Evolutionary conservation across 2,113 vertebrate genomes (phyloP).

Genomic region (Xenopus laevis): DNA sequence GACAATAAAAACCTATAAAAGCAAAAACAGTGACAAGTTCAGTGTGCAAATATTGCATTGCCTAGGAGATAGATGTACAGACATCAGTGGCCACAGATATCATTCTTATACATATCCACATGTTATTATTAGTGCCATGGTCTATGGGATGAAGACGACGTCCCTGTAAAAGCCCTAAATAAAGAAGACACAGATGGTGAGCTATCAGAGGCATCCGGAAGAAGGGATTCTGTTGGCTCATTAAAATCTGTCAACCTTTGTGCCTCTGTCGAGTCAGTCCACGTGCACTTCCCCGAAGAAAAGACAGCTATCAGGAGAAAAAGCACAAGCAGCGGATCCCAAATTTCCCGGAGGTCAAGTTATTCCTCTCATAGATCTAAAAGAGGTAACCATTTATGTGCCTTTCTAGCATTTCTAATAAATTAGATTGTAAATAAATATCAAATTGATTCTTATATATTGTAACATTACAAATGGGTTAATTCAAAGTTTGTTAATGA

Average conservation of each 20-base stretch:
- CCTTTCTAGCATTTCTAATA: too few species aligned
- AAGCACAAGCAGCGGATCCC: conserved; percentile 76
- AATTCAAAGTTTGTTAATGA: too few species aligned
- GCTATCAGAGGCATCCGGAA: conserved; percentile 58
- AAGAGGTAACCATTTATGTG: conserved; percentile 68
- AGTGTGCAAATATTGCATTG: too few species aligned
- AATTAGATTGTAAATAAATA: too few species aligned
- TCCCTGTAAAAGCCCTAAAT: conserved; percentile 60
- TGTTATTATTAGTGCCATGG: conserved; percentile 81
- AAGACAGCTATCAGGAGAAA: conserved; percentile 76
- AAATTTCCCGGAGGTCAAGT: conserved; percentile 76
- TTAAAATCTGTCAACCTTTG: conserved; percentile 83
- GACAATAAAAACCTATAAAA: too few species aligned
- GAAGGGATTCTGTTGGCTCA: conserved; percentile 74
- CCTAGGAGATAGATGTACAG: too few species aligned
- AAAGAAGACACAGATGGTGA: conserved; percentile 81
- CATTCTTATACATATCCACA: background rate
- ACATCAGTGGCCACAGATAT: too few species aligned
- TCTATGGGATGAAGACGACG: conserved; percentile 89
- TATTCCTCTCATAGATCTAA: conserved; percentile 81
- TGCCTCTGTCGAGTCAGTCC: conserved; percentile 77
- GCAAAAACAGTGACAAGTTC: too few species aligned
- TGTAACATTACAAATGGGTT: too few species aligned
- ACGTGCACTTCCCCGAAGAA: conserved; percentile 75
- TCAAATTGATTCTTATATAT: too few species aligned